These are phyloP conservation scores for Prenolepis imparis DNA, from an alignment of 2,888 invertebrate species.

Conservation along the genomic window DNA sequence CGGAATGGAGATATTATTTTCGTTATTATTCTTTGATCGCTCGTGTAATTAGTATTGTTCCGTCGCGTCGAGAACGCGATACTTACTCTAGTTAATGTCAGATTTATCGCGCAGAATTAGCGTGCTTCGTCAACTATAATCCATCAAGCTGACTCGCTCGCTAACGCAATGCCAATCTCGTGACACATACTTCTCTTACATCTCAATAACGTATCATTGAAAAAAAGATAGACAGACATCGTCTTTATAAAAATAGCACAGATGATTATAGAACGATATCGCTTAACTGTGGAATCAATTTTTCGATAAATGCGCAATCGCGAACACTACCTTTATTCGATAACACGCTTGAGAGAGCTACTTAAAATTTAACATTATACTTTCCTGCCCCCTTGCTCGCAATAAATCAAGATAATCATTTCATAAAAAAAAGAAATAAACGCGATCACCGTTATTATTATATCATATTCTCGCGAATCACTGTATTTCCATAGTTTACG, in stretches of 20 bases:
- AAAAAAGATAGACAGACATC: not conserved
- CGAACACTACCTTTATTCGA: conserved; percentile 13
- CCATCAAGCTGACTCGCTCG: conserved; percentile 63
- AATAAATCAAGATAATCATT: conserved; percentile 52
- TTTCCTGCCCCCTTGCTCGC: conserved; percentile 11
- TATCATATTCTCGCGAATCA: conserved; percentile 50
- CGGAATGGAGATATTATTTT: conserved; percentile 60
- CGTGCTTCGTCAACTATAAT: conserved; percentile 65
- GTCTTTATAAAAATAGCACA: conserved; percentile 5
- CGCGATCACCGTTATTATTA: conserved; percentile 48
- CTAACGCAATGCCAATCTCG: conserved; percentile 44
- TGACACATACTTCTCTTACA: conserved; percentile 23
- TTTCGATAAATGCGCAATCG: not conserved
- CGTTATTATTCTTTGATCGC: conserved; percentile 60
- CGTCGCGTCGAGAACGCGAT: conserved; percentile 59
- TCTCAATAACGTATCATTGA: conserved; percentile 26
- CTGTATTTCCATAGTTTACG: conserved; percentile 28
- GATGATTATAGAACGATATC: not conserved
- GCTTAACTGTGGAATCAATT: not conserved
- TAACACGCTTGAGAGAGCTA: conserved; percentile 21
- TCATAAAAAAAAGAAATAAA: conserved; percentile 29
- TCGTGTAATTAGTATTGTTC: conserved; percentile 59
- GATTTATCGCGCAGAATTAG: conserved; percentile 70
- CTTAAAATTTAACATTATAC: conserved; percentile 46
- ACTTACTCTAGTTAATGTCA: conserved; percentile 66